Evolutionary conservation across 2,888 invertebrate genomes (phyloP).

Genomic region (Noctuana brunneofusca): DNA sequence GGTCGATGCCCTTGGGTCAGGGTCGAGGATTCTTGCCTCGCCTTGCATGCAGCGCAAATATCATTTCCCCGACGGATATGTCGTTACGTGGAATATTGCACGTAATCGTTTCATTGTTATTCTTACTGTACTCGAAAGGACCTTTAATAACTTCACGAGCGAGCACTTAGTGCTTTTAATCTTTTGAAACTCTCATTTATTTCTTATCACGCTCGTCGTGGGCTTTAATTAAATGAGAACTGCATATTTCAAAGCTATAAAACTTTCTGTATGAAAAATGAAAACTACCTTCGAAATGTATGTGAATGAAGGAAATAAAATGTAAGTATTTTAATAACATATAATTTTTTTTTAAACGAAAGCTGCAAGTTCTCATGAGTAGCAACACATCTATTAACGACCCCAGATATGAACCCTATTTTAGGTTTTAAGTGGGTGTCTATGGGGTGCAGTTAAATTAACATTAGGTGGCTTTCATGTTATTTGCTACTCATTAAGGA

Average conservation of each 20-base stretch:
- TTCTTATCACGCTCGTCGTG: conserved; percentile 11
- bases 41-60: conserved; percentile 68
- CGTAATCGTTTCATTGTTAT: conserved; percentile 72
- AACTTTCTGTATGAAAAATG: conserved; percentile 6
- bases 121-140: conserved; percentile 48
- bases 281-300: not conserved
- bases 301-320: not conserved
- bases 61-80: conserved; percentile 65
- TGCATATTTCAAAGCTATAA: conserved; percentile 19
- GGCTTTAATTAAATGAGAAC: conserved; percentile 22
- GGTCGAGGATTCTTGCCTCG: conserved; percentile 69
- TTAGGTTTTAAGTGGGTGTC: no score
- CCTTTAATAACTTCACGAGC: conserved; percentile 26
- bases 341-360: no score
- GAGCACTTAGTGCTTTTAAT: conserved; percentile 24
- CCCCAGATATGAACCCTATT: no score
- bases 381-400: no score
- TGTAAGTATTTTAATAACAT: not conserved
- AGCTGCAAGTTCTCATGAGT: not conserved
- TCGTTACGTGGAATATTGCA: conserved; percentile 74
- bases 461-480: no score
- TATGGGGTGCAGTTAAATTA: no score
- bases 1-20: conserved; percentile 76
- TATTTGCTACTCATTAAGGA: no score
- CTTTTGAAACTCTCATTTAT: conserved; percentile 23